A percentile compares a stretch with the other conserved stretches of the same genome.
Conservation (phyloP, 35 echinoderm and acorn worm genomes). For the Heliocidaris erythrogramma region DNA sequence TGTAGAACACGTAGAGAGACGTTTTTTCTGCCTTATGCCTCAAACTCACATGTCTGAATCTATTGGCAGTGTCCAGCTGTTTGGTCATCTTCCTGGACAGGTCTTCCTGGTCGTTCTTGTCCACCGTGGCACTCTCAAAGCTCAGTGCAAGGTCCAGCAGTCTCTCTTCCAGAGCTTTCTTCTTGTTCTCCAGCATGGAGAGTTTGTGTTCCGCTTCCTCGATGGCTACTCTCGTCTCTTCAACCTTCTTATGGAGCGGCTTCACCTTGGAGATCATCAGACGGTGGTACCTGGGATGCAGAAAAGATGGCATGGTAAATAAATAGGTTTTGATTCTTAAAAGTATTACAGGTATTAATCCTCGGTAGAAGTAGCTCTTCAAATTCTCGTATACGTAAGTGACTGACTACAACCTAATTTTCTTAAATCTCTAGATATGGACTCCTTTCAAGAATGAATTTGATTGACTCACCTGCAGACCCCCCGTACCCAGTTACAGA, state of each 20-base stretch:
- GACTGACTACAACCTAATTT: too few species aligned
- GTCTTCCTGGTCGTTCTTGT: conserved; percentile 97
- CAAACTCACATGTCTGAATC: conserved; percentile 90
- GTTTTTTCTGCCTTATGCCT: too few species aligned
- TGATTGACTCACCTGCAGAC: conserved; percentile 69
- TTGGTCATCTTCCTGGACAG: conserved; percentile 83
- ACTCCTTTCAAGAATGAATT: not conserved
- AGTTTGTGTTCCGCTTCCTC: conserved; percentile 90
- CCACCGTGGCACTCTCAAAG: conserved; percentile 94
- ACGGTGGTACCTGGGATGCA: conserved; percentile 80
- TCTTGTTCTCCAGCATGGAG: conserved; percentile 84
- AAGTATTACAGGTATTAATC: too few species aligned
- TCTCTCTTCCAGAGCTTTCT: conserved; percentile 82
- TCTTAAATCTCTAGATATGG: too few species aligned
- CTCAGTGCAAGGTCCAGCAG: conserved; percentile 76
- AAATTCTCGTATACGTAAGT: too few species aligned
- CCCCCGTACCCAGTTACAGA: conserved; percentile 95
- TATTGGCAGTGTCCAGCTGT: conserved; percentile 89
- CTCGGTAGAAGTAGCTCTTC: too few species aligned
- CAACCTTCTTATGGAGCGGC: conserved; percentile 87
- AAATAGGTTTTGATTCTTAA: not conserved
- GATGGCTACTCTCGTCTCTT: conserved; percentile 87
- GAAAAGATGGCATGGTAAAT: not conserved
- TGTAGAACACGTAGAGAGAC: too few species aligned
- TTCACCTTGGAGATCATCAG: conserved; percentile 99